Evolutionary conservation across 2,113 vertebrate genomes (phyloP).

Genomic region (Stigmatopora argus): DNA sequence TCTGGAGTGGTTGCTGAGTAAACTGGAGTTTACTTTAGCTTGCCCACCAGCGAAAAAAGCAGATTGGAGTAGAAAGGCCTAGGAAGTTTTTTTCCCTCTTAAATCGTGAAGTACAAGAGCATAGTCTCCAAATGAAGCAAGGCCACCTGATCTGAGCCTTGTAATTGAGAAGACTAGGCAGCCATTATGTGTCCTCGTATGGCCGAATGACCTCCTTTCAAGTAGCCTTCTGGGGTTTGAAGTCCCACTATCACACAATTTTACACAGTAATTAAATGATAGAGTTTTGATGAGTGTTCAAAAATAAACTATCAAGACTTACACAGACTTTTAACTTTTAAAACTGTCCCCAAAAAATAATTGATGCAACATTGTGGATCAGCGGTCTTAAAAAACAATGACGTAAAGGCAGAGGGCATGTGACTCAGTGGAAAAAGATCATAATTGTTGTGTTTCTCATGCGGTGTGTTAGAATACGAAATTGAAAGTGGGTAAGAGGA

Average conservation of each 20-base stretch:
- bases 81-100: constrained; percentile 46
- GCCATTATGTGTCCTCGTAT: constrained; percentile 38
- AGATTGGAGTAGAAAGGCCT: neutral
- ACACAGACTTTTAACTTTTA: too few relatives aligned
- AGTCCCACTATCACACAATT: too few relatives aligned
- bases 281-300: too few relatives aligned
- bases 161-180: constrained; percentile 63
- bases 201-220: constrained; percentile 34
- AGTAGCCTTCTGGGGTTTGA: constrained; percentile 13
- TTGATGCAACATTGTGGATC: too few relatives aligned
- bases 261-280: too few relatives aligned
- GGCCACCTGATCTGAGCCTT: constrained; percentile 60
- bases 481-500: too few relatives aligned
- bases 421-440: too few relatives aligned
- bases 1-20: constrained; percentile 5
- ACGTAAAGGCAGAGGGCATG: too few relatives aligned
- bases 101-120: constrained; percentile 49
- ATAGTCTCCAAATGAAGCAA: constrained; percentile 62
- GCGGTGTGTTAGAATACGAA: too few relatives aligned
- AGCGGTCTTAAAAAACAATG: too few relatives aligned
- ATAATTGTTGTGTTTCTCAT: too few relatives aligned
- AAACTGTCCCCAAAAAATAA: too few relatives aligned
- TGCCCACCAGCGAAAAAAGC: constrained; percentile 41
- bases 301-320: neutral
- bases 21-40: neutral